Evolutionary conservation across 2,888 invertebrate species (phyloP).

Genomic region (Atethmia centrago): DNA sequence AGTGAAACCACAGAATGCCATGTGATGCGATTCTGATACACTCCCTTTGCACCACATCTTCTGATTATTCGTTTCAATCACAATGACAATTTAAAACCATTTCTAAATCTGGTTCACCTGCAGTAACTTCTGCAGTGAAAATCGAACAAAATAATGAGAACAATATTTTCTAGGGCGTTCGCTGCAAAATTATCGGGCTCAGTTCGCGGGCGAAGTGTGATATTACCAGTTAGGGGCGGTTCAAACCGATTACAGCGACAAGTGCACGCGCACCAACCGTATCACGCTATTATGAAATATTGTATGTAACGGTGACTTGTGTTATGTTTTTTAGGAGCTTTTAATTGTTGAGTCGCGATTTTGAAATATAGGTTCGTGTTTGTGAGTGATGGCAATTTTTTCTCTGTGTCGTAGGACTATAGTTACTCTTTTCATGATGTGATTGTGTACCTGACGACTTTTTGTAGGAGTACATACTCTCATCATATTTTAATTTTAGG

Average conservation of each 20-base stretch:
- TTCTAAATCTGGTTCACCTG: conserved; percentile 49
- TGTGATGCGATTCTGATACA: neutral
- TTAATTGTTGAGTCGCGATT: conserved; percentile 2
- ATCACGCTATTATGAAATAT: conserved; percentile 65
- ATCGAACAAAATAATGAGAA: conserved; percentile 62
- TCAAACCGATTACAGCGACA: conserved; percentile 69
- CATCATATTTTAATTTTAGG: too few species aligned
- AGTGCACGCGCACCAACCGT: conserved; percentile 67
- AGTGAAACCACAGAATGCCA: neutral
- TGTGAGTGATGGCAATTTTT: neutral
- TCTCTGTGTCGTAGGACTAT: too few species aligned
- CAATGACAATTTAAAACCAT: conserved; percentile 24
- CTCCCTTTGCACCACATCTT: neutral
- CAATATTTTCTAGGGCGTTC: conserved; percentile 70
- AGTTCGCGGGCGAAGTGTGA: conserved; percentile 74
- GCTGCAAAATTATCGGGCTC: conserved; percentile 71
- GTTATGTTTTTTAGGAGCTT: neutral
- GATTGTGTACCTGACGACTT: too few species aligned
- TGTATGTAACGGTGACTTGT: conserved; percentile 28
- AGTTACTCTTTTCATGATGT: too few species aligned
- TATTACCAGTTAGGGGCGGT: conserved; percentile 76
- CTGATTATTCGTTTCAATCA: neutral
- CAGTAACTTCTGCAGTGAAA: conserved; percentile 62
- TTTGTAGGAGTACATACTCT: too few species aligned
- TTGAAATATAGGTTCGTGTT: neutral